Evolutionary conservation across 23 tunicate genomes (phyloP).

Genomic region (Trididemnum nubilum): DNA sequence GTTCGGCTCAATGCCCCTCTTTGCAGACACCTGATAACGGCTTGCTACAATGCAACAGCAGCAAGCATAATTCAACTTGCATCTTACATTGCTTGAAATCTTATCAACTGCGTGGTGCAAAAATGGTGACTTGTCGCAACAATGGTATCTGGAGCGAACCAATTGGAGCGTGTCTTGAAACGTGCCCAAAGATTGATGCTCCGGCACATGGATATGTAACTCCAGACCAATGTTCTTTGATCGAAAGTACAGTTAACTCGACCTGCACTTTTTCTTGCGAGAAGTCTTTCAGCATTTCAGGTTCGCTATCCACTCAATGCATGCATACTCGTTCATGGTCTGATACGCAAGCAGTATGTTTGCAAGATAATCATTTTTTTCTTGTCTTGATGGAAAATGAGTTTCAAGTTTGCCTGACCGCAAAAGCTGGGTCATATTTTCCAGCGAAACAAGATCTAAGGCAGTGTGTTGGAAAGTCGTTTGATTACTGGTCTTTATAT

Average conservation of each 20-base stretch:
- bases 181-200: background rate
- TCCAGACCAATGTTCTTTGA: background rate
- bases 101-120: background rate
- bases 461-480: background rate
- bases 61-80: background rate
- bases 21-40: background rate
- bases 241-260: background rate
- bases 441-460: background rate
- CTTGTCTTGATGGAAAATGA: background rate
- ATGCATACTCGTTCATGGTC: background rate
- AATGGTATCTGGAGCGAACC: slow-evolving; percentile 3
- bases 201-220: slow-evolving; percentile 1
- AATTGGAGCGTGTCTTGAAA: background rate
- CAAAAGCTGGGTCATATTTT: background rate
- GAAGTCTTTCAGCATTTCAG: background rate
- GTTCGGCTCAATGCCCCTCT: background rate
- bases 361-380: background rate
- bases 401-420: background rate
- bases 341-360: background rate
- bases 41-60: background rate
- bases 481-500: background rate
- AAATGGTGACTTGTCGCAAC: background rate
- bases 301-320: background rate
- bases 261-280: background rate
- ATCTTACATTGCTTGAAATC: background rate